A percentile compares a stretch with the other conserved stretches of the same genome.
Conservation (phyloP, 2,113 vertebrate species). For the Stegastes partitus region DNA sequence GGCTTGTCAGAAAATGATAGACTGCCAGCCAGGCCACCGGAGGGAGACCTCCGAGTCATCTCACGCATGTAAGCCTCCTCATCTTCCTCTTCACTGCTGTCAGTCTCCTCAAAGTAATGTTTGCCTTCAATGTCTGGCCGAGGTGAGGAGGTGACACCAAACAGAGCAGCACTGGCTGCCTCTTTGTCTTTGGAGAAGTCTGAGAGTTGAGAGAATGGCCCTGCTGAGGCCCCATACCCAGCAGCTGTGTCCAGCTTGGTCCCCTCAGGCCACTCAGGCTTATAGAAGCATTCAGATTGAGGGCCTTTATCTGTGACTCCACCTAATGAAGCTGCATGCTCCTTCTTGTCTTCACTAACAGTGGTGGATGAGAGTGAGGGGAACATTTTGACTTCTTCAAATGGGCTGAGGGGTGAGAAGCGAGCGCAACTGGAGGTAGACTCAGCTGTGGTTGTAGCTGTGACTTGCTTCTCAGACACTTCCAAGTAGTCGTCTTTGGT, state of each 20-base stretch:
- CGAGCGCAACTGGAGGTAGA: constrained; percentile 83
- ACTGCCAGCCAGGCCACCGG: constrained; percentile 55
- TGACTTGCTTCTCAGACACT: constrained; percentile 89
- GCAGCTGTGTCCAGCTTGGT: constrained; percentile 64
- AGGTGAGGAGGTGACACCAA: constrained; percentile 85
- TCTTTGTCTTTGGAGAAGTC: constrained; percentile 75
- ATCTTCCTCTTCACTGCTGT: constrained; percentile 86
- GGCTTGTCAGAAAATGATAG: constrained; percentile 71
- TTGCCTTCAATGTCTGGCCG: constrained; percentile 83
- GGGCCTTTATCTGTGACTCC: constrained; percentile 81
- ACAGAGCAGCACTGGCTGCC: constrained; percentile 81
- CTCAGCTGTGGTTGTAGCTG: constrained; percentile 73
- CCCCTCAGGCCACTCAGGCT: constrained; percentile 78
- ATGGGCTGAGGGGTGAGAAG: constrained; percentile 86
- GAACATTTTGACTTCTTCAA: constrained; percentile 83
- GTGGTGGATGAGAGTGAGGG: constrained; percentile 54
- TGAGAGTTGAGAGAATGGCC: constrained; percentile 63
- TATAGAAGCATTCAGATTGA: constrained; percentile 83
- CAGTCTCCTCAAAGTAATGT: constrained; percentile 85
- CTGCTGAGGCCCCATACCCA: constrained; percentile 59
- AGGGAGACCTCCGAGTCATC: constrained; percentile 72
- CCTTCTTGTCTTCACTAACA: constrained; percentile 63
- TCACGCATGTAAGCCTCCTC: constrained; percentile 82
- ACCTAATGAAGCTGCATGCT: constrained; percentile 54
- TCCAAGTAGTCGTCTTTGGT: constrained; percentile 93